phyloP scores from a whole-genome alignment of 2,888 invertebrate species.

The Smittia aterrima region DNA sequence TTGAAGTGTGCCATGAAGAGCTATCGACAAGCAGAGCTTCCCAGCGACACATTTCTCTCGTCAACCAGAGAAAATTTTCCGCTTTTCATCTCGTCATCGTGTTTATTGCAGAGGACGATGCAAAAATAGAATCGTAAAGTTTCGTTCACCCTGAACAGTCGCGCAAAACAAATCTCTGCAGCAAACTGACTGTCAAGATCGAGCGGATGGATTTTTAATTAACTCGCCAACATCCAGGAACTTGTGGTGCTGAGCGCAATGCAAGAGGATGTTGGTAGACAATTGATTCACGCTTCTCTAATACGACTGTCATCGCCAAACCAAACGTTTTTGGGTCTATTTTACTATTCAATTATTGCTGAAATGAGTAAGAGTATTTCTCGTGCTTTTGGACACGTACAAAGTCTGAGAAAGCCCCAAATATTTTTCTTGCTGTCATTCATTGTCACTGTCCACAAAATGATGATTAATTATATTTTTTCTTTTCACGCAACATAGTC shows the following conservation, averaged over 20 bases:
- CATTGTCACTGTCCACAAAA: conserved; percentile 36
- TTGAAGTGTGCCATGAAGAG: conserved; percentile 4
- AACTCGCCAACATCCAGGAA: no score
- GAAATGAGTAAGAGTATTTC: no score
- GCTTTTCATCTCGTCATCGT: neutral
- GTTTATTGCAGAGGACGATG: neutral
- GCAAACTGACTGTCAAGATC: neutral
- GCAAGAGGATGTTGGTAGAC: no score
- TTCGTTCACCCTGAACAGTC: neutral
- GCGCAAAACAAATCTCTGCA: neutral
- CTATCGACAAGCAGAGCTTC: neutral
- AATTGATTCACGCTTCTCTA: no score
- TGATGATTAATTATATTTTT: conserved; percentile 28
- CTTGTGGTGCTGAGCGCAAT: no score
- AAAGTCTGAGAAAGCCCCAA: no score
- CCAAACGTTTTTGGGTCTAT: no score
- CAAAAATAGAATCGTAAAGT: neutral
- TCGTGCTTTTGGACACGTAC: no score
- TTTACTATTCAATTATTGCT: no score
- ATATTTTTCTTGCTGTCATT: no score
- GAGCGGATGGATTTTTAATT: neutral
- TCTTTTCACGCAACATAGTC: neutral
- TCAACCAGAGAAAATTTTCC: neutral
- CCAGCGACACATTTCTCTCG: neutral
- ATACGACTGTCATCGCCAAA: no score